These are phyloP conservation scores for Gyrodactylus salaris DNA, from an alignment of 1,140 invertebrate genomes.

Conservation along the genomic window DNA sequence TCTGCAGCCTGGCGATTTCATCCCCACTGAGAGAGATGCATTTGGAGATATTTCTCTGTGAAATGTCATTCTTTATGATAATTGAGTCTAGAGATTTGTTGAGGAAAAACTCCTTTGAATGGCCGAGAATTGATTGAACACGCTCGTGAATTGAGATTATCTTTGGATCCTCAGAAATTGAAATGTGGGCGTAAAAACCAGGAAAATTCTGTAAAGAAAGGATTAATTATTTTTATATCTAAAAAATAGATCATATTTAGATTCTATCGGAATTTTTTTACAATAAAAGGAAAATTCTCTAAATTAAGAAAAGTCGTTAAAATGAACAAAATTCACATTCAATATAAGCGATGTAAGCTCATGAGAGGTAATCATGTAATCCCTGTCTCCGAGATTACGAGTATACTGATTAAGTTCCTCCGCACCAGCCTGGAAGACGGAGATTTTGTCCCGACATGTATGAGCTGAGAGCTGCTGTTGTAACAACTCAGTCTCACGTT, in stretches of 20 bases:
- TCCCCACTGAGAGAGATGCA: background rate
- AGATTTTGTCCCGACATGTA: background rate
- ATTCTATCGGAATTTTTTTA: too few relatives aligned
- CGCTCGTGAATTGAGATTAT: background rate
- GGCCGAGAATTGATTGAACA: background rate
- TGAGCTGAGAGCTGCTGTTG: background rate
- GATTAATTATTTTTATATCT: too few relatives aligned
- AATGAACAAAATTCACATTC: background rate
- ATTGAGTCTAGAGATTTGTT: background rate
- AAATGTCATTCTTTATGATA: background rate
- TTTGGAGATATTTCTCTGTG: background rate
- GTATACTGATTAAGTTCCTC: background rate
- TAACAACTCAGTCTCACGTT: conserved; percentile 3
- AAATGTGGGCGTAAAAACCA: background rate
- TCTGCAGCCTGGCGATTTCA: background rate
- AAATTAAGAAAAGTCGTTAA: too few relatives aligned
- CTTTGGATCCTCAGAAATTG: background rate
- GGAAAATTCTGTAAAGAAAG: background rate
- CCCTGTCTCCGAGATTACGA: background rate
- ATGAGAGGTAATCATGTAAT: background rate
- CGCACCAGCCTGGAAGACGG: background rate
- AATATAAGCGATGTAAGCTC: background rate
- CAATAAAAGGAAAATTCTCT: too few relatives aligned
- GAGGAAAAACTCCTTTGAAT: background rate
- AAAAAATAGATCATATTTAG: too few relatives aligned